phyloP scores from a whole-genome alignment of 2,888 invertebrate genomes.

The Tetragonula carbonaria region DNA sequence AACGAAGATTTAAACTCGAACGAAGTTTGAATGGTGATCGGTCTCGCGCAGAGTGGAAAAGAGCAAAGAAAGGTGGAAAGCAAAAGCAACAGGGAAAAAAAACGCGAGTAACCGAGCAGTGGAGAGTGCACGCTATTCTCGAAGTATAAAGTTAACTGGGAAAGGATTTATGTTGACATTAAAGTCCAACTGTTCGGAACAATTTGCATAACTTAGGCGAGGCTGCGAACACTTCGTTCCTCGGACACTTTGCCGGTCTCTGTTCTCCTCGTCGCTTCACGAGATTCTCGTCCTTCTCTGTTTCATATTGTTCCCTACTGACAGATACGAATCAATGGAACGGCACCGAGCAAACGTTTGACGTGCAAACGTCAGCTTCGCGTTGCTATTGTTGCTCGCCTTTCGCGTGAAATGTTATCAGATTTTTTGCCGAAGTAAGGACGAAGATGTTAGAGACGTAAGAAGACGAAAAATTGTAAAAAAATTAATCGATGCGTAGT shows the following conservation, averaged over 20 bases:
- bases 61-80: slow-evolving; percentile 21
- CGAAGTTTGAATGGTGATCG: neutral
- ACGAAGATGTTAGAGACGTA: neutral
- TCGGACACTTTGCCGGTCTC: slow-evolving; percentile 58
- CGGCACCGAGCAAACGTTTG: slow-evolving; percentile 61
- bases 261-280: slow-evolving; percentile 48
- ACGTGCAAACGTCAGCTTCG: slow-evolving; percentile 58
- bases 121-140: slow-evolving; percentile 68
- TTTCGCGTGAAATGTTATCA: neutral
- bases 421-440: neutral
- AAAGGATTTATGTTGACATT: slow-evolving; percentile 82
- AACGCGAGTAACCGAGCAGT: slow-evolving; percentile 55
- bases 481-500: no score
- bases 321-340: slow-evolving; percentile 81
- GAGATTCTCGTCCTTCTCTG: slow-evolving; percentile 46
- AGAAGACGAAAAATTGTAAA: neutral
- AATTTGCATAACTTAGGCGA: slow-evolving; percentile 82
- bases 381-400: slow-evolving; percentile 24
- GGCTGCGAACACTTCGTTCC: slow-evolving; percentile 63
- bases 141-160: slow-evolving; percentile 82
- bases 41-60: neutral
- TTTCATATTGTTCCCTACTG: slow-evolving; percentile 78
- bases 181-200: slow-evolving; percentile 82
- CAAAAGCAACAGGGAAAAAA: slow-evolving; percentile 6
- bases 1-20: neutral